A percentile compares a stretch with the other conserved stretches of the same genome.
Conservation (phyloP, 2,888 invertebrate species). For the Acrocyrtus sp. region DNA sequence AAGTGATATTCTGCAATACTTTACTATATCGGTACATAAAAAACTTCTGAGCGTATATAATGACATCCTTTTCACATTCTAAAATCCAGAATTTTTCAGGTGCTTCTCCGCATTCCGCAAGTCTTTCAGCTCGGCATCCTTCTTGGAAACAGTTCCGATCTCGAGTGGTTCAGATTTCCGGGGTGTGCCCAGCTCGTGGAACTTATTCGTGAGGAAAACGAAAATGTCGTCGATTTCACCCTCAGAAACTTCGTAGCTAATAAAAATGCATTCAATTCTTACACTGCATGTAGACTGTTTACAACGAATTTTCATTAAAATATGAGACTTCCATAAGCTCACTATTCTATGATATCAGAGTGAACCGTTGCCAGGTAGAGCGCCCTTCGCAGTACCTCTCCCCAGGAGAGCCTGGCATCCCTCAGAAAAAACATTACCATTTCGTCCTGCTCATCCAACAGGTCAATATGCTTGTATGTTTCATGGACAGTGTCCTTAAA, state of each 20-base stretch:
- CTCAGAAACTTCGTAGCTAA: conserved; percentile 52
- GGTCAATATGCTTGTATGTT: conserved; percentile 45
- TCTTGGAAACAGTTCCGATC: conserved; percentile 4
- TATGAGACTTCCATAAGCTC: background rate
- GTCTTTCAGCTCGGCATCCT: conserved; percentile 19
- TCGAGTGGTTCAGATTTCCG: conserved; percentile 11
- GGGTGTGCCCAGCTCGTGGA: conserved; percentile 50
- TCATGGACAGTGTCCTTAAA: conserved; percentile 38
- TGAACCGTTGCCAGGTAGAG: conserved; percentile 1
- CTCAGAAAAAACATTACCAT: conserved; percentile 53
- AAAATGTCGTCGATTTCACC: conserved; percentile 57
- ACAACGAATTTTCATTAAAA: background rate
- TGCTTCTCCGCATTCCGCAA: background rate
- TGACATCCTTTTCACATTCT: background rate
- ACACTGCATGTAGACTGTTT: background rate
- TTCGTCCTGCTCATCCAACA: conserved; percentile 58
- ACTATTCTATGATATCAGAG: conserved; percentile 46
- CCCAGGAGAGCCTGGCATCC: conserved; percentile 46
- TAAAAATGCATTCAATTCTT: background rate
- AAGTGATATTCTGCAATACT: no score
- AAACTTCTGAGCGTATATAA: background rate
- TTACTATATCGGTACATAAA: no score
- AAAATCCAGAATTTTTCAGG: background rate
- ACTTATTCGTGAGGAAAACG: conserved; percentile 54
- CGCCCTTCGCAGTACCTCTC: conserved; percentile 38